Evolutionary conservation across 1,140 invertebrate species (phyloP).

Genomic region (Tetranychus cinnabarinus): DNA sequence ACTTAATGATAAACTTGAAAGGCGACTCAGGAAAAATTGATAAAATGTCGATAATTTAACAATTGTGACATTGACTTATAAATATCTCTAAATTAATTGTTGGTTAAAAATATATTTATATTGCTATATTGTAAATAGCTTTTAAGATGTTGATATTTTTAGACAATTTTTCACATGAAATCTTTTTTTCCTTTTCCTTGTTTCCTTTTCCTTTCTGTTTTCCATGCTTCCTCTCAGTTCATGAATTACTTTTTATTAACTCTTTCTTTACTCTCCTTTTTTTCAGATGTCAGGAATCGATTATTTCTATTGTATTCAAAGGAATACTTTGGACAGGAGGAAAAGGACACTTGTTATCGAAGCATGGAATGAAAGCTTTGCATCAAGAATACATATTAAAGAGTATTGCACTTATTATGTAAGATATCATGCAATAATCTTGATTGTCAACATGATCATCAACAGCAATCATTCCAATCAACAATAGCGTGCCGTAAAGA

Average conservation of each 20-base stretch:
- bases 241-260: not conserved
- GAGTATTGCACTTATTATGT: slow-evolving; percentile 82
- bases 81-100: too few relatives aligned
- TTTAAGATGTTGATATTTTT: too few relatives aligned
- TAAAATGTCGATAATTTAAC: too few relatives aligned
- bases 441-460: too few relatives aligned
- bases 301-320: slow-evolving; percentile 73
- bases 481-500: too few relatives aligned
- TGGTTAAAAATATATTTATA: too few relatives aligned
- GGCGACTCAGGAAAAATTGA: too few relatives aligned
- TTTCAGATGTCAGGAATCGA: slow-evolving; percentile 72
- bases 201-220: not conserved
- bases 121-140: too few relatives aligned
- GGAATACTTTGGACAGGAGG: slow-evolving; percentile 57
- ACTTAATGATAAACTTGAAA: too few relatives aligned
- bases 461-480: too few relatives aligned
- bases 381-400: slow-evolving; percentile 53
- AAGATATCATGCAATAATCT: slow-evolving; percentile 21
- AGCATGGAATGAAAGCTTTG: slow-evolving; percentile 80
- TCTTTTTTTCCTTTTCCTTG: not conserved
- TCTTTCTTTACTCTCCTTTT: not conserved
- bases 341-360: slow-evolving; percentile 63
- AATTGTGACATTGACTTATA: too few relatives aligned
- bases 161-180: too few relatives aligned
- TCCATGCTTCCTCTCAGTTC: not conserved